Conservation (phyloP, 2,888 invertebrate species). For the Eristalis tenax region DNA sequence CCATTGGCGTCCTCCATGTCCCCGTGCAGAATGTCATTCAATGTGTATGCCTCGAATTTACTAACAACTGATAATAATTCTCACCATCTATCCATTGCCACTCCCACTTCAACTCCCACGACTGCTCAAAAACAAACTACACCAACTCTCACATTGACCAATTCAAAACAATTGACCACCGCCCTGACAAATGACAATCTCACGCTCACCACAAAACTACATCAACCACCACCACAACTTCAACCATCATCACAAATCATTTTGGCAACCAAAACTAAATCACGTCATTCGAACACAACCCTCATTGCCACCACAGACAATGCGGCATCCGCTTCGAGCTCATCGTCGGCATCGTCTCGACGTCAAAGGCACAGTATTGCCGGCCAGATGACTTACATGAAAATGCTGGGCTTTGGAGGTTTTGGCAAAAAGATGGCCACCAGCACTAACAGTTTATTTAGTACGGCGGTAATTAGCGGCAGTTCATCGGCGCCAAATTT, state of each 20-base stretch:
- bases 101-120: conserved; percentile 61
- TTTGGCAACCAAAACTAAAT: conserved; percentile 65
- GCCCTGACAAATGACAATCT: conserved; percentile 36
- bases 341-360: conserved; percentile 83
- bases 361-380: conserved; percentile 97
- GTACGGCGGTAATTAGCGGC: conserved; percentile 97
- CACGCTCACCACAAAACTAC: conserved; percentile 13
- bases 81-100: conserved; percentile 59
- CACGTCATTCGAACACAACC: conserved; percentile 74
- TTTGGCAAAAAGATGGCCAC: conserved; percentile 86
- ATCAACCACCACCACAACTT: background rate
- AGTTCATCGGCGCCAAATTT: conserved; percentile 96
- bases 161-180: conserved; percentile 9
- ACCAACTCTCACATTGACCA: background rate
- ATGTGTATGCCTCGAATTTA: conserved; percentile 69
- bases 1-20: conserved; percentile 54
- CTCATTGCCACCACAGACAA: conserved; percentile 79
- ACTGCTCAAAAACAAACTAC: conserved; percentile 32
- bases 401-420: conserved; percentile 90
- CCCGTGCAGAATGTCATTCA: conserved; percentile 67
- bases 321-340: conserved; percentile 78
- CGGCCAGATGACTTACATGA: conserved; percentile 96
- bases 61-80: conserved; percentile 65
- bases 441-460: conserved; percentile 93
- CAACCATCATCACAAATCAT: conserved; percentile 6